Percentiles rank a stretch among this genome's conserved stretches.
phyloP scores from a whole-genome alignment of 2,888 invertebrate species.

The Cybosia mesomella region DNA sequence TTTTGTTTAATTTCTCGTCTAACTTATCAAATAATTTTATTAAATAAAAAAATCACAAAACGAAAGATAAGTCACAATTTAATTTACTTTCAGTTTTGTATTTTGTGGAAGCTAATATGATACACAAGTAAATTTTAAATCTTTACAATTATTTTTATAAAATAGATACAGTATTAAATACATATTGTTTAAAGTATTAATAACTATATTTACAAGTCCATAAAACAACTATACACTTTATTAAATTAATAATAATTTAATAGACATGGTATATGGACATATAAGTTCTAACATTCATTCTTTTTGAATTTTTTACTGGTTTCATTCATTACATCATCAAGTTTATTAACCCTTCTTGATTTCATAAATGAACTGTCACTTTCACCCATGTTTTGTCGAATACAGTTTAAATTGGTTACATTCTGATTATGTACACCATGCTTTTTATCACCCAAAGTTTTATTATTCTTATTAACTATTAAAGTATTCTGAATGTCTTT shows the following conservation, averaged over 20 bases:
- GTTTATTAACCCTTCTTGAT: constrained; percentile 76
- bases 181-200: constrained; percentile 76
- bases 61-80: constrained; percentile 58
- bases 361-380: constrained; percentile 81
- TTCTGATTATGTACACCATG: constrained; percentile 84
- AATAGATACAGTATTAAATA: constrained; percentile 85
- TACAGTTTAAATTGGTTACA: constrained; percentile 80
- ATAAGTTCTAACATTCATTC: constrained; percentile 79
- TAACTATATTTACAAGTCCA: constrained; percentile 81
- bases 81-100: constrained; percentile 72
- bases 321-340: constrained; percentile 79
- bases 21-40: constrained; percentile 54
- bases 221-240: constrained; percentile 79
- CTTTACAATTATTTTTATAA: constrained; percentile 81
- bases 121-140: constrained; percentile 77
- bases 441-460: constrained; percentile 83
- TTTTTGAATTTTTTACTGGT: constrained; percentile 82
- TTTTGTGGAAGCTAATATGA: constrained; percentile 81
- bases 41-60: constrained; percentile 60
- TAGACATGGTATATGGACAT: constrained; percentile 73
- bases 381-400: constrained; percentile 79
- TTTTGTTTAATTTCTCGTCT: constrained; percentile 58
- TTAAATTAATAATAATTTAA: constrained; percentile 83
- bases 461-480: constrained; percentile 83
- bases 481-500: constrained; percentile 85